A percentile compares a stretch with the other conserved stretches of the same genome.
Evolutionary conservation across 2,797 vertebrate species (phyloP).

Genomic region (Mormyrus hasselquistii): DNA sequence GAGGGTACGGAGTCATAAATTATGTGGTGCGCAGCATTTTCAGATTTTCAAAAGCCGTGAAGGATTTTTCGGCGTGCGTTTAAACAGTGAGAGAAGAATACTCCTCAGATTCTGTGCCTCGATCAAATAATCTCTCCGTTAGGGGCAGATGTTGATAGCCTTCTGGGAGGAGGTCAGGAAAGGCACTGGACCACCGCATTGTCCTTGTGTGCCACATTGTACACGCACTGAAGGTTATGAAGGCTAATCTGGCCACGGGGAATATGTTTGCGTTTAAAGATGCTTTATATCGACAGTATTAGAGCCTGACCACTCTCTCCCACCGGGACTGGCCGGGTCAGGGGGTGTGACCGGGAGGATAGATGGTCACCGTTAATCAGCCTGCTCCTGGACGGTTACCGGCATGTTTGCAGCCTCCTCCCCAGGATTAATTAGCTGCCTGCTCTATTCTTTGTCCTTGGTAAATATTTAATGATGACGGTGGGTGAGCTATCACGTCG

Average conservation of each 20-base stretch:
- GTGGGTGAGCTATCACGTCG: conserved; percentile 66
- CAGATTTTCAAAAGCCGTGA: neutral
- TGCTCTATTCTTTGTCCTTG: conserved; percentile 63
- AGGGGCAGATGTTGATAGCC: neutral
- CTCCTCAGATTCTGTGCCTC: neutral
- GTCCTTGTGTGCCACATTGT: neutral
- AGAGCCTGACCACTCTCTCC: neutral
- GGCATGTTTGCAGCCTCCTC: conserved; percentile 44
- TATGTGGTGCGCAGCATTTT: neutral
- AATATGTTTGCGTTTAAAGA: neutral
- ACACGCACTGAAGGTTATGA: neutral
- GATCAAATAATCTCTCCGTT: neutral
- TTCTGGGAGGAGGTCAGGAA: neutral
- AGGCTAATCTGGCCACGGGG: neutral
- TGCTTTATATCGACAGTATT: neutral
- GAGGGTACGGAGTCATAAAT: neutral
- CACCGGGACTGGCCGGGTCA: neutral
- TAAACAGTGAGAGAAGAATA: neutral
- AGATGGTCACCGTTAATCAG: conserved; percentile 12
- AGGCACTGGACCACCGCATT: neutral
- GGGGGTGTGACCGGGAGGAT: neutral
- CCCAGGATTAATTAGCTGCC: conserved; percentile 57
- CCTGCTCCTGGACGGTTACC: conserved; percentile 14
- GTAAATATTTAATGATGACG: conserved; percentile 68
- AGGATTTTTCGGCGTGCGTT: neutral